A percentile compares a stretch with the other conserved stretches of the same genome.
These are phyloP conservation scores for Lacanobia wlatinum DNA, from an alignment of 2,888 invertebrate genomes.

Conservation along the genomic window DNA sequence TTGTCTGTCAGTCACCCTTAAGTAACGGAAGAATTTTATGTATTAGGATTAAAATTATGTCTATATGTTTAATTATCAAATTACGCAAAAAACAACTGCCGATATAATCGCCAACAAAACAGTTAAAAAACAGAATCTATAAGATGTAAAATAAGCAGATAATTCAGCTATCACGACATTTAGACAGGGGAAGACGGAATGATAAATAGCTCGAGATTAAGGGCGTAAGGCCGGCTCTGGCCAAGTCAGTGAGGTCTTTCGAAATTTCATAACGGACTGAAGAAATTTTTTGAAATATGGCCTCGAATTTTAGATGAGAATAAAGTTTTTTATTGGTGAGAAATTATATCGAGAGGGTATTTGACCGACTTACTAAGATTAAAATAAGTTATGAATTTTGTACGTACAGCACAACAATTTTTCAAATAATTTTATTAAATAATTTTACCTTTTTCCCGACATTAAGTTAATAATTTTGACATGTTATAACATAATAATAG, in stretches of 20 bases:
- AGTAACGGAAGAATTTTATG: too few relatives aligned
- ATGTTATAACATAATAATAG: too few relatives aligned
- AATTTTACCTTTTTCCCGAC: too few relatives aligned
- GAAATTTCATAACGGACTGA: constrained; percentile 59
- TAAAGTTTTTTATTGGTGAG: constrained; percentile 5
- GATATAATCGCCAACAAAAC: neutral
- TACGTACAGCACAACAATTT: too few relatives aligned
- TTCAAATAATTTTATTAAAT: too few relatives aligned
- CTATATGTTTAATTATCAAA: too few relatives aligned
- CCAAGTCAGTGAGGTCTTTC: constrained; percentile 51
- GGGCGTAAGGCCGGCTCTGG: constrained; percentile 39
- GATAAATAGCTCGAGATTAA: constrained; percentile 67
- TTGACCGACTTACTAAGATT: neutral
- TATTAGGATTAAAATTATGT: too few relatives aligned
- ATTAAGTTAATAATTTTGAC: too few relatives aligned
- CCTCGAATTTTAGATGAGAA: constrained; percentile 13
- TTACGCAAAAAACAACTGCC: neutral
- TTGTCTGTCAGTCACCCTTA: too few relatives aligned
- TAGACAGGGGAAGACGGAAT: constrained; percentile 59
- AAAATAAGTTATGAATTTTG: neutral
- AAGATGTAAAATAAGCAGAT: constrained; percentile 63
- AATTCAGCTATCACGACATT: constrained; percentile 61
- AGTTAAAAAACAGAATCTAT: constrained; percentile 39
- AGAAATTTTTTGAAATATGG: constrained; percentile 50
- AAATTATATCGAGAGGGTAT: neutral